A percentile compares a stretch with the other conserved stretches of the same genome.
Evolutionary conservation across 1,140 invertebrate genomes (phyloP).

Genomic region (Zaprionus davidi): DNA sequence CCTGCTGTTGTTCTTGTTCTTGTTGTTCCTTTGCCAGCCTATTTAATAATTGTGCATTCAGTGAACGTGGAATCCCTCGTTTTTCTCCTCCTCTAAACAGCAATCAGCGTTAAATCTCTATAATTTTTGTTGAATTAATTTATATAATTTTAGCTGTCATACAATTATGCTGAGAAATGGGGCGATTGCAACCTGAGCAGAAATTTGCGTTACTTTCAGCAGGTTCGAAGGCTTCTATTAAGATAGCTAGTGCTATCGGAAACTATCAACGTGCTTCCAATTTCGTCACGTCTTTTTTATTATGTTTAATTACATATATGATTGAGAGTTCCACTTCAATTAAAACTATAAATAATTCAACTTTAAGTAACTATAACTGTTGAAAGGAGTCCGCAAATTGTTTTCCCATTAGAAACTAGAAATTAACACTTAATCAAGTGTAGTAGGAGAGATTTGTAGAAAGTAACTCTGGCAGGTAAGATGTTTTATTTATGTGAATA

Average conservation of each 20-base stretch:
- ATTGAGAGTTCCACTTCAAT: too few species aligned
- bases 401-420: too few species aligned
- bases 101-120: slow-evolving; percentile 66
- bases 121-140: slow-evolving; percentile 73
- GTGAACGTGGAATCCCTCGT: slow-evolving; percentile 57
- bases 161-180: slow-evolving; percentile 42
- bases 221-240: background rate
- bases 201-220: background rate
- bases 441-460: too few species aligned
- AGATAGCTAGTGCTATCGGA: background rate
- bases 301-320: too few species aligned
- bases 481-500: too few species aligned
- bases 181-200: background rate
- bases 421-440: too few species aligned
- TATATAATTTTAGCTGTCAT: slow-evolving; percentile 61
- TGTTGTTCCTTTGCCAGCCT: slow-evolving; percentile 66
- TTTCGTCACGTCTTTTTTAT: background rate
- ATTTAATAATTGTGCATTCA: slow-evolving; percentile 80
- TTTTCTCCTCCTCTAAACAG: slow-evolving; percentile 9
- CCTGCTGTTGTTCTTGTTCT: background rate
- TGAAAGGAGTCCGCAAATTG: too few species aligned
- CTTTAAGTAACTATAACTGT: too few species aligned
- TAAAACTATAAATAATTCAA: too few species aligned
- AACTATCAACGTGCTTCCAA: background rate
- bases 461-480: too few species aligned